phyloP scores from a whole-genome alignment of 2,888 invertebrate genomes.

The Podotricha telesiphe region DNA sequence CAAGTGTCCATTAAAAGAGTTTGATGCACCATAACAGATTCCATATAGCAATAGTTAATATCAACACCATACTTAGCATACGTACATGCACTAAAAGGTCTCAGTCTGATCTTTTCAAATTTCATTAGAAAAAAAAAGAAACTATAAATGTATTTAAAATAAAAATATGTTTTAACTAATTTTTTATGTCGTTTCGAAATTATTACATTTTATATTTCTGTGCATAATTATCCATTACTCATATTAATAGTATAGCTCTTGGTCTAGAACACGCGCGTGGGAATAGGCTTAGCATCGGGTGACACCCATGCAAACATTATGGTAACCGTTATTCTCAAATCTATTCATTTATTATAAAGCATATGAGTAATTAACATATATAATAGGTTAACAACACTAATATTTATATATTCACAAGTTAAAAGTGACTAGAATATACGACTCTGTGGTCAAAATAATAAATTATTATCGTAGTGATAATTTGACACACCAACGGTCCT shows the following conservation, averaged over 20 bases:
- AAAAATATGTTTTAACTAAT: not conserved
- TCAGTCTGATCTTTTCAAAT: no score
- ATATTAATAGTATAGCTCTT: not conserved
- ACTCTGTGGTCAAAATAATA: not conserved
- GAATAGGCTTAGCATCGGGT: not conserved
- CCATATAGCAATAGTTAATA: no score
- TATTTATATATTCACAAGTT: not conserved
- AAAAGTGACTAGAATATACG: conserved; percentile 8
- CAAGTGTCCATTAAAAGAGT: no score
- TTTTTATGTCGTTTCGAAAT: not conserved
- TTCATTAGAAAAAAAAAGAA: no score
- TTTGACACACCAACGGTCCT: not conserved
- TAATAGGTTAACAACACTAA: not conserved
- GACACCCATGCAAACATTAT: conserved; percentile 6
- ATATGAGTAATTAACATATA: not conserved
- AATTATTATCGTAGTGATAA: not conserved
- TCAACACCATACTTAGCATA: no score
- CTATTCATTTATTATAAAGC: conserved; percentile 6
- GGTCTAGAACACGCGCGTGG: conserved; percentile 6
- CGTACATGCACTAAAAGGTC: no score
- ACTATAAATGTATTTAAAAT: no score
- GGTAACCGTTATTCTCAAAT: conserved; percentile 12
- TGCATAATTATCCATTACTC: no score
- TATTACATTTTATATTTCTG: no score
- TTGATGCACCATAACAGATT: no score